phyloP scores from a whole-genome alignment of 2,888 invertebrate genomes.

The Eudasyphora cyanicolor region DNA sequence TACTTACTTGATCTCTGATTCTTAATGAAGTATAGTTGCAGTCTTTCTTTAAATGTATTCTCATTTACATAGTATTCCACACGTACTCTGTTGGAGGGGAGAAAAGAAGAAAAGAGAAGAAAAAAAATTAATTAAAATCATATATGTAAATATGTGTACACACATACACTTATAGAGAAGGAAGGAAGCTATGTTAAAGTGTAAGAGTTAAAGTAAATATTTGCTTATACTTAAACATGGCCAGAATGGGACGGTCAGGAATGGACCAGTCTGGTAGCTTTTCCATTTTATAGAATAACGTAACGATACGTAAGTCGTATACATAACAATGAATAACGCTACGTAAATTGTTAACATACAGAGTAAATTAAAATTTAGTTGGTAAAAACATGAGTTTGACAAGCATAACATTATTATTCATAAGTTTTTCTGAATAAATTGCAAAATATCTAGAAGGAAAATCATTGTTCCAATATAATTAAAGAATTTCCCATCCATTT shows the following conservation, averaged over 20 bases:
- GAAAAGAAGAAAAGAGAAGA: conserved; percentile 7
- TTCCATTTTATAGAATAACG: no score
- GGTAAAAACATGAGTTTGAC: no score
- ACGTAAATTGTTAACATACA: no score
- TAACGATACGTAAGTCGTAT: no score
- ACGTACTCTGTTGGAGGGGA: conserved; percentile 88
- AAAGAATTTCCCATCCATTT: no score
- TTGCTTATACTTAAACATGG: neutral
- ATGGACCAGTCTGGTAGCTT: no score
- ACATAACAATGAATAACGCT: no score
- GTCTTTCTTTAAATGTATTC: conserved; percentile 98
- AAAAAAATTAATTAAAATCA: conserved; percentile 45
- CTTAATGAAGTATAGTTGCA: conserved; percentile 99
- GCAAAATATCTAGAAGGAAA: no score
- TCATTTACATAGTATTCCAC: conserved; percentile 99
- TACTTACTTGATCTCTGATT: conserved; percentile 99
- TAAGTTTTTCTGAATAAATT: no score
- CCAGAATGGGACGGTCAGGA: neutral
- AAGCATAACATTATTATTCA: no score
- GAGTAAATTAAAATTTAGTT: no score
- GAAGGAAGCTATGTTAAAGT: neutral
- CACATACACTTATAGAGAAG: neutral
- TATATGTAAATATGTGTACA: neutral
- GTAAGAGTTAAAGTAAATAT: conserved; percentile 10
- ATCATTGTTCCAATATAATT: no score